A percentile compares a stretch with the other conserved stretches of the same genome.
These are phyloP conservation scores for Condylura cristata DNA, from an alignment of 2,113 vertebrate species.

Conservation along the genomic window DNA sequence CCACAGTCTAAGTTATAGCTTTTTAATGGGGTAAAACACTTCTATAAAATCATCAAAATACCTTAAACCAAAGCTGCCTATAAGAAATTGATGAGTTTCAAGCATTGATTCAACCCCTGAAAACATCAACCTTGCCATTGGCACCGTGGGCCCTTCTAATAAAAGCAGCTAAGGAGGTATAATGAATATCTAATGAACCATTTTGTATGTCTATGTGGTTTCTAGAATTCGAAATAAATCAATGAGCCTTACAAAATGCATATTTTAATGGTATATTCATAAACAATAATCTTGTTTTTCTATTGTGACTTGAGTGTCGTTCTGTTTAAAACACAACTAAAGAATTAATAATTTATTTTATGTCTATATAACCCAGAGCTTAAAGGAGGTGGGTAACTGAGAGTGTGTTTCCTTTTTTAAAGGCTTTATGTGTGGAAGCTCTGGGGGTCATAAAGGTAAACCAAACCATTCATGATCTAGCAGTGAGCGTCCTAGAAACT, in stretches of 20 bases:
- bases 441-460: not conserved
- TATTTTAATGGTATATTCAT: constrained; percentile 54
- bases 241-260: constrained; percentile 71
- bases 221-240: constrained; percentile 71
- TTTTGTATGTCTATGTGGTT: constrained; percentile 64
- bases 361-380: constrained; percentile 1
- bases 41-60: constrained; percentile 75
- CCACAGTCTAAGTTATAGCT: constrained; percentile 70
- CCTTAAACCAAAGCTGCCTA: constrained; percentile 74
- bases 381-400: not conserved
- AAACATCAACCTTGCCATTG: constrained; percentile 59
- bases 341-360: constrained; percentile 50
- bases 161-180: constrained; percentile 68
- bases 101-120: constrained; percentile 64
- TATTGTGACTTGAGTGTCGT: constrained; percentile 28
- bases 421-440: not conserved
- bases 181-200: constrained; percentile 74
- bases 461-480: not conserved
- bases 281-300: constrained; percentile 71
- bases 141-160: constrained; percentile 57
- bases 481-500: not conserved
- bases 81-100: constrained; percentile 70
- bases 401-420: not conserved
- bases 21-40: constrained; percentile 76
- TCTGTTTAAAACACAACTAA: constrained; percentile 58